Evolutionary conservation across 2,888 invertebrate genomes (phyloP).

Genomic region (Spodoptera picta): DNA sequence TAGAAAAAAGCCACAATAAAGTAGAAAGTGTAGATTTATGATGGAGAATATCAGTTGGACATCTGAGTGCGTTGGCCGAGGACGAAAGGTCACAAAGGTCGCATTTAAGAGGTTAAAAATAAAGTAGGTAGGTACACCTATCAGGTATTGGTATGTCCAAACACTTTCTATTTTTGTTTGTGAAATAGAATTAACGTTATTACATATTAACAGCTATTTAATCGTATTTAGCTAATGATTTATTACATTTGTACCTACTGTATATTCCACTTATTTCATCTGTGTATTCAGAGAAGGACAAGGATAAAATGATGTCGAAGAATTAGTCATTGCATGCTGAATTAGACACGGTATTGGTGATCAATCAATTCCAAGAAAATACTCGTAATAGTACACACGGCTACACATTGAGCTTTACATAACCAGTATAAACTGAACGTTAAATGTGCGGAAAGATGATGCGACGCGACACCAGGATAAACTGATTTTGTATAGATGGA

Average conservation of each 20-base stretch:
- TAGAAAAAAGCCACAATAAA: slow-evolving; percentile 31
- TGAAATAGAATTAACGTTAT: too few relatives aligned
- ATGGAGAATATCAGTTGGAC: slow-evolving; percentile 24
- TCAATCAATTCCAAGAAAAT: slow-evolving; percentile 20
- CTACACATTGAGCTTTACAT: too few relatives aligned
- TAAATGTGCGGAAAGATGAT: too few relatives aligned
- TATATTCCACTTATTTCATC: too few relatives aligned
- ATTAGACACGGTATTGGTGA: slow-evolving; percentile 18
- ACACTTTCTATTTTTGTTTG: too few relatives aligned
- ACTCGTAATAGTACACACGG: slow-evolving; percentile 6
- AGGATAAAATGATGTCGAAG: background rate
- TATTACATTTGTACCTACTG: too few relatives aligned
- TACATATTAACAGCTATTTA: too few relatives aligned
- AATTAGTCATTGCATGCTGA: slow-evolving; percentile 23
- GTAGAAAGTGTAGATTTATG: slow-evolving; percentile 45
- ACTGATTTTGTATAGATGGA: too few relatives aligned
- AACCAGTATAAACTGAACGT: too few relatives aligned
- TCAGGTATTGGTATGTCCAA: background rate
- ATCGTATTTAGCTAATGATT: too few relatives aligned
- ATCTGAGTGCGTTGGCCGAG: slow-evolving; percentile 33
- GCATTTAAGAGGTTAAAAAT: slow-evolving; percentile 7
- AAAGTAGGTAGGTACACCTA: slow-evolving; percentile 5
- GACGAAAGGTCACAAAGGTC: slow-evolving; percentile 36
- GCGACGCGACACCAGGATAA: too few relatives aligned
- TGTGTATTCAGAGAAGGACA: background rate